Evolutionary conservation across 2,888 invertebrate genomes (phyloP).

Genomic region (Ferrisia virgata): DNA sequence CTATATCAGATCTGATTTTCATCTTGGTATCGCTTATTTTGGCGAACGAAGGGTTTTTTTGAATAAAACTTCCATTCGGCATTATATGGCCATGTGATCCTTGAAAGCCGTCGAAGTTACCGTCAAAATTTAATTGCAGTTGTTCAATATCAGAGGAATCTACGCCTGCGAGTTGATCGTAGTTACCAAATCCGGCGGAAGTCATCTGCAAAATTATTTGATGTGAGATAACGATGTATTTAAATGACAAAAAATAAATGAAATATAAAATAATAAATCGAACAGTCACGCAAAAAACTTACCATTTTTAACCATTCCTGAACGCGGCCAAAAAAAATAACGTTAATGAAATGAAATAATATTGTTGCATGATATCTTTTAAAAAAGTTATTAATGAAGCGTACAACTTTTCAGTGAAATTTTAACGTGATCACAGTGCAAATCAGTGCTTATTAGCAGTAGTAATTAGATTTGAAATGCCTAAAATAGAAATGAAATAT

Average conservation of each 20-base stretch:
- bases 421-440: not conserved
- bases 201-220: conserved; percentile 27
- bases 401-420: not conserved
- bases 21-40: not conserved
- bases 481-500: not conserved
- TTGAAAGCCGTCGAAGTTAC: conserved; percentile 31
- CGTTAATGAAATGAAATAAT: not conserved
- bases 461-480: not conserved
- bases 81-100: not conserved
- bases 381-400: not conserved
- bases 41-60: not conserved
- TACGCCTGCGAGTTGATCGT: conserved; percentile 26
- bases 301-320: conserved; percentile 45
- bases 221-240: not conserved
- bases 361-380: not conserved
- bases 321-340: conserved; percentile 32
- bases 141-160: conserved; percentile 37
- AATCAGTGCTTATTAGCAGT: not conserved
- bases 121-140: conserved; percentile 35
- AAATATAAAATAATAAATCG: not conserved
- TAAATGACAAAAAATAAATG: not conserved
- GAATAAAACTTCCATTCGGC: not conserved
- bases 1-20: not conserved
- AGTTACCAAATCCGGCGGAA: conserved; percentile 21
- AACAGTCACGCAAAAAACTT: not conserved